Evolutionary conservation across 2,888 invertebrate genomes (phyloP), one percentile per base, ranked within the genome.

Genomic region (Dryomyza anilis): DNA sequence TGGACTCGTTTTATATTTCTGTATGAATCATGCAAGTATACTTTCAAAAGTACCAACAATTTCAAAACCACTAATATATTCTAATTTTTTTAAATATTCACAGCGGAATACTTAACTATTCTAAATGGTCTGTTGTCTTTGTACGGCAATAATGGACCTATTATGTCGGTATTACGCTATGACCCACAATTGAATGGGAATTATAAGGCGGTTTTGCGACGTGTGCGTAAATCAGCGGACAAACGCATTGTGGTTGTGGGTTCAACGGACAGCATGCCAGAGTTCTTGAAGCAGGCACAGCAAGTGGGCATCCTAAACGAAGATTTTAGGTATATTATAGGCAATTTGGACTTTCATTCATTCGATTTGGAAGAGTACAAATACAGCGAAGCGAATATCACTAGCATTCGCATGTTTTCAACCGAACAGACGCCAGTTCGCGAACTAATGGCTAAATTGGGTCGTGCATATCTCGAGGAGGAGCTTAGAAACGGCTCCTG

Each of bases 251-350:
- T 95, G 3, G 83, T 95, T 8, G 90, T 91, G 70, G 93, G 93
- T 73, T 86, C 87, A 3, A 84, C 85, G 12, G 87, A 89, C 2
- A 85, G 86, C 46, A 81, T 91, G 39, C 79, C 84, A 0, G 84
- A 85, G 21, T 85, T 91, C 33, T 77, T 91, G 0, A 86, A 84
- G 66, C 84, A 96, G 85, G 96, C 96, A 23, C 94, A 95, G 84
- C 95, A 96, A 86, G 92, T 97, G 71, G 96, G 96, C 66, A 94
- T 97, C 90, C 94, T 97, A 89, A 95, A 93, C 68, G 94, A 95
- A 80, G 92, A 94, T 78, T 95, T 95, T 84, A 89, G 88, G 74
- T 92, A 90, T 72, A 86, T 96, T 46, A 88, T 95, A 63, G 91
- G 91, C 68, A 89, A 89, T 73, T 85, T 94, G 84, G 94, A 95